Percentiles rank a stretch among this genome's conserved stretches.
Conservation (phyloP, 2,797 vertebrate species). For the Pantherophis alleghaniensis region DNA sequence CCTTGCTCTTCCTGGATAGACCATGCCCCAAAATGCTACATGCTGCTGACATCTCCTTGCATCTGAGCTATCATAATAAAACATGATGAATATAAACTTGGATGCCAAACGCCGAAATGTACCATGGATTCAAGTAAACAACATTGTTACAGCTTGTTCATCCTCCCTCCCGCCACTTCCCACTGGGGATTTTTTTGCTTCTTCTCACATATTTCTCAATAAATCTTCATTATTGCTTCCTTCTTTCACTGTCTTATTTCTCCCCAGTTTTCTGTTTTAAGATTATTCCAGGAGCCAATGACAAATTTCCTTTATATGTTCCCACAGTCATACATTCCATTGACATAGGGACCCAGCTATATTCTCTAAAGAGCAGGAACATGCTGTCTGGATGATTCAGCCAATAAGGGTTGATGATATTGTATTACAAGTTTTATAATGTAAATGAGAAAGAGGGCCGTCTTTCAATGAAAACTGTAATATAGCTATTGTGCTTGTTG, state of each 20-base stretch:
- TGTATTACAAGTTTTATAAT: constrained; percentile 76
- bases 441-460: constrained; percentile 78
- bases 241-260: constrained; percentile 18
- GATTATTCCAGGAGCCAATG: constrained; percentile 58
- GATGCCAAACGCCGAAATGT: constrained; percentile 34
- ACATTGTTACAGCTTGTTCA: constrained; percentile 38
- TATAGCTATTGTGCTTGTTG: constrained; percentile 79
- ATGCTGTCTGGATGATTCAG: constrained; percentile 61
- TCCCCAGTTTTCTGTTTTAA: constrained; percentile 26
- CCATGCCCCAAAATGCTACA: not conserved
- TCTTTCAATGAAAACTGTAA: constrained; percentile 76
- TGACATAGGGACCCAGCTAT: constrained; percentile 59
- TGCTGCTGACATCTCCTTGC: constrained; percentile 16
- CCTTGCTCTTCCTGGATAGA: not conserved
- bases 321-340: constrained; percentile 48
- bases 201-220: constrained; percentile 53
- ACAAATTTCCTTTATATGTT: constrained; percentile 60
- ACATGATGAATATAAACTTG: constrained; percentile 30
- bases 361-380: constrained; percentile 63
- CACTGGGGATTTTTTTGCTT: constrained; percentile 43
- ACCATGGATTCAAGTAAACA: constrained; percentile 36
- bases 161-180: constrained; percentile 16
- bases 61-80: constrained; percentile 29
- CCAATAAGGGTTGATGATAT: constrained; percentile 74
- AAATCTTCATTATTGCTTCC: constrained; percentile 62